Evolutionary conservation across 1,140 invertebrate species (phyloP).

Genomic region (Streblospio benedicti): DNA sequence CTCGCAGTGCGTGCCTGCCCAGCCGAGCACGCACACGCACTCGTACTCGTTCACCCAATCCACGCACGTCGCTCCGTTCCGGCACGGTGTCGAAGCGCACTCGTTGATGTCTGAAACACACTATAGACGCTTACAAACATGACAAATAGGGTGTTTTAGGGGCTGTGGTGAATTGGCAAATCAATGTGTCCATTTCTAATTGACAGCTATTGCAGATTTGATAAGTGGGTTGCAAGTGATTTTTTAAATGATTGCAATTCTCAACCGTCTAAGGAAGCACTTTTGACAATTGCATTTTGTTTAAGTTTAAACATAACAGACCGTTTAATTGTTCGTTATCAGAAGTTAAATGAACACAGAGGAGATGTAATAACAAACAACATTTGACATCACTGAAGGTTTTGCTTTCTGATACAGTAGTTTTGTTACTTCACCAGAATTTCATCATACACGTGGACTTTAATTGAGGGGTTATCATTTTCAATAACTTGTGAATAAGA

Average conservation of each 20-base stretch:
- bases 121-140: not conserved
- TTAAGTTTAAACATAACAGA: too few relatives aligned
- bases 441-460: too few relatives aligned
- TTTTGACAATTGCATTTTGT: not conserved
- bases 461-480: too few relatives aligned
- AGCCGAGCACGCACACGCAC: slow-evolving; percentile 65
- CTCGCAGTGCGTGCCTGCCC: slow-evolving; percentile 4
- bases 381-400: too few relatives aligned
- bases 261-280: not conserved
- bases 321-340: too few relatives aligned
- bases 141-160: not conserved
- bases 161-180: not conserved
- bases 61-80: slow-evolving; percentile 82
- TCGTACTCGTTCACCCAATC: slow-evolving; percentile 54
- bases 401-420: too few relatives aligned
- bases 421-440: too few relatives aligned
- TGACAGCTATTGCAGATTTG: not conserved
- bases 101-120: slow-evolving; percentile 61
- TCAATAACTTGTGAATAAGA: too few relatives aligned
- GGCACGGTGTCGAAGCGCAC: slow-evolving; percentile 70
- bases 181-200: not conserved
- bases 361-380: too few relatives aligned
- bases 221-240: too few relatives aligned
- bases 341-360: too few relatives aligned
- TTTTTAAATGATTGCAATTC: too few relatives aligned